A percentile compares a stretch with the other conserved stretches of the same genome.
Conservation (phyloP, 2,888 invertebrate genomes). For the Drosophila rellima region DNA sequence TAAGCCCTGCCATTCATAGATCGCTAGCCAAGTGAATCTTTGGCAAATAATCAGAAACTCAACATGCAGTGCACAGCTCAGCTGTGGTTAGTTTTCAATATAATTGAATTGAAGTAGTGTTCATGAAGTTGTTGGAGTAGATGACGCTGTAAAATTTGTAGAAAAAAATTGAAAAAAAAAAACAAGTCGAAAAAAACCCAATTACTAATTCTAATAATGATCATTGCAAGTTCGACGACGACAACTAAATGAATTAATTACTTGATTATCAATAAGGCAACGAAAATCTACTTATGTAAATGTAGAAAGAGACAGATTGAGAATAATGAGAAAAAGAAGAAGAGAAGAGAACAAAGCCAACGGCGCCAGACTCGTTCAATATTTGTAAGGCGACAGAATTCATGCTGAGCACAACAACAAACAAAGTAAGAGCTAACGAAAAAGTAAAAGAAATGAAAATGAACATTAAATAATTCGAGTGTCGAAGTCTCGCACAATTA, state of each 20-base stretch:
- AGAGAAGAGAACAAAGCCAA: conserved; percentile 13
- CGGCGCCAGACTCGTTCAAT: conserved; percentile 48
- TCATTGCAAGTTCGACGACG: conserved; percentile 35
- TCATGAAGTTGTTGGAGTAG: conserved; percentile 32
- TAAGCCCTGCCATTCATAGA: not conserved
- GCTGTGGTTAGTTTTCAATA: conserved; percentile 26
- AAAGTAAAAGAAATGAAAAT: conserved; percentile 23
- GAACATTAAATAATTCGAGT: conserved; percentile 72
- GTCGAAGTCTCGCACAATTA: conserved; percentile 79
- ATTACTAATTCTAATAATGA: conserved; percentile 41
- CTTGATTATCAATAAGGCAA: conserved; percentile 32
- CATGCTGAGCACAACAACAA: conserved; percentile 40
- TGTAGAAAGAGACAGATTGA: not conserved
- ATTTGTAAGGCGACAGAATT: conserved; percentile 45
- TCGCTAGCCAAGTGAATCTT: not conserved
- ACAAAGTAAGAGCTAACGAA: not conserved
- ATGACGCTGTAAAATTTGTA: conserved; percentile 52
- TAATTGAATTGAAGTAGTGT: conserved; percentile 29
- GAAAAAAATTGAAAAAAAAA: conserved; percentile 3
- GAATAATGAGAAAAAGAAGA: not conserved
- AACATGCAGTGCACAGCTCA: not conserved
- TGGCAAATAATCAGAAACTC: conserved; percentile 27
- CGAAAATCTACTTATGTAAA: conserved; percentile 37
- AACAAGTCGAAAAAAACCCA: conserved; percentile 9
- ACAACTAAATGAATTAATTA: conserved; percentile 54